Conservation (phyloP, 1,140 invertebrate species). For the Scaptomyza hsui region DNA sequence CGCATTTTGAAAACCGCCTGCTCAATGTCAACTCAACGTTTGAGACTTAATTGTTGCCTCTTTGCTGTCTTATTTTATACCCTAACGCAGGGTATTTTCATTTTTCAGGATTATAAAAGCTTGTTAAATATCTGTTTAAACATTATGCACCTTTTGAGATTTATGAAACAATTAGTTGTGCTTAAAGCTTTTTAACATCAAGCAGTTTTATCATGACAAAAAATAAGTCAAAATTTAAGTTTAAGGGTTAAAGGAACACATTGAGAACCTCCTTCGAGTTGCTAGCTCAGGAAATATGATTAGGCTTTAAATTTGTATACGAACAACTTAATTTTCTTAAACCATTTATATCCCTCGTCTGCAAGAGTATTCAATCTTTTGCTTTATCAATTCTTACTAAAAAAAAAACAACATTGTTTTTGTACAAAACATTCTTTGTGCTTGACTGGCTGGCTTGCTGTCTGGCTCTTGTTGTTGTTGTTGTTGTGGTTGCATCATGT, state of each 20-base stretch:
- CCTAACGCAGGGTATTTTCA: not conserved
- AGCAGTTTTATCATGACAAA: no score
- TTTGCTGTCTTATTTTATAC: slow-evolving; percentile 57
- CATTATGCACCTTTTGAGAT: no score
- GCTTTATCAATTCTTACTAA: not conserved
- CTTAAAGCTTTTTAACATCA: no score
- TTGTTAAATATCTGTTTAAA: no score
- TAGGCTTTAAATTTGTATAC: no score
- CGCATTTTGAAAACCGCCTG: slow-evolving; percentile 80
- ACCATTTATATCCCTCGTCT: not conserved
- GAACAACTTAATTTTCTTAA: no score
- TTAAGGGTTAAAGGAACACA: no score
- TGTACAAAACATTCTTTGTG: slow-evolving; percentile 71
- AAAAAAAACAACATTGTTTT: slow-evolving; percentile 10
- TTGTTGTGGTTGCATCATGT: slow-evolving; percentile 63
- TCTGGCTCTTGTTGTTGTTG: slow-evolving; percentile 47
- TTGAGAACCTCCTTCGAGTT: no score
- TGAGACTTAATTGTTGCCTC: slow-evolving; percentile 81
- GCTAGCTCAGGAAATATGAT: no score
- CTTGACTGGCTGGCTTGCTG: slow-evolving; percentile 49
- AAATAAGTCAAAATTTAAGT: no score
- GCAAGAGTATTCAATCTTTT: not conserved
- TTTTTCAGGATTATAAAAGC: no score
- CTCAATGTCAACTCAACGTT: slow-evolving; percentile 82
- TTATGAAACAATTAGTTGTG: no score